phyloP scores from a whole-genome alignment of 2,797 vertebrate species.

The Channallabes apus region DNA sequence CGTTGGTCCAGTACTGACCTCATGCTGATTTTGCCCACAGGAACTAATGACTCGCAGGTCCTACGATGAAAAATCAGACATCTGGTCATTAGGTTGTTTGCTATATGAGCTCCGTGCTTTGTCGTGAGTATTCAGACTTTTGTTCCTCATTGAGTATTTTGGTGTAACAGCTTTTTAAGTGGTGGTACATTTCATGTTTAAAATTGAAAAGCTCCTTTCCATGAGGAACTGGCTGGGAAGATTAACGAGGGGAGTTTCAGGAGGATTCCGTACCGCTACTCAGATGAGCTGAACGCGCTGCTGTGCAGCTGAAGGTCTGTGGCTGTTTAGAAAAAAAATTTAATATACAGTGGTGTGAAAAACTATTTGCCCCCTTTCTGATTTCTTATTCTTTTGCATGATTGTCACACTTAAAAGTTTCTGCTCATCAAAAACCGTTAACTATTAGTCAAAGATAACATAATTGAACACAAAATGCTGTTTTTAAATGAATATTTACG shows the following conservation, averaged over 20 bases:
- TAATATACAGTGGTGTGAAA: too few relatives aligned
- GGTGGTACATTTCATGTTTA: not conserved
- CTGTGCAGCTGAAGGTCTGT: too few relatives aligned
- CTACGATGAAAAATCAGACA: slow-evolving; percentile 97
- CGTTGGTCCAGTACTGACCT: not conserved
- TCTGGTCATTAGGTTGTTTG: slow-evolving; percentile 96
- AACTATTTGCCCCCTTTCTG: too few relatives aligned
- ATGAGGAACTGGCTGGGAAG: slow-evolving; percentile 88
- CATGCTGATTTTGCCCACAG: slow-evolving; percentile 62
- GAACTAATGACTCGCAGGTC: slow-evolving; percentile 92
- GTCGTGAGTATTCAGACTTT: slow-evolving; percentile 80
- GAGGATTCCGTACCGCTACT: slow-evolving; percentile 89
- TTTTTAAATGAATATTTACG: too few relatives aligned
- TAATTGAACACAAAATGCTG: too few relatives aligned
- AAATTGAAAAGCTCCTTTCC: too few relatives aligned
- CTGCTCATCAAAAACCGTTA: too few relatives aligned
- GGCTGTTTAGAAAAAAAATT: too few relatives aligned
- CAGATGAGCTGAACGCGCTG: too few relatives aligned
- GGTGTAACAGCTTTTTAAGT: not conserved
- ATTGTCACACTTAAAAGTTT: too few relatives aligned
- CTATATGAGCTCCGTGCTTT: slow-evolving; percentile 94
- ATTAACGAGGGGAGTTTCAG: slow-evolving; percentile 93
- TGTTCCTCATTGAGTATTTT: not conserved
- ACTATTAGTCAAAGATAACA: too few relatives aligned
- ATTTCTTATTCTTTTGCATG: too few relatives aligned